Conservation (phyloP, 2,113 vertebrate genomes). For the Mastomys natalensis region DNA sequence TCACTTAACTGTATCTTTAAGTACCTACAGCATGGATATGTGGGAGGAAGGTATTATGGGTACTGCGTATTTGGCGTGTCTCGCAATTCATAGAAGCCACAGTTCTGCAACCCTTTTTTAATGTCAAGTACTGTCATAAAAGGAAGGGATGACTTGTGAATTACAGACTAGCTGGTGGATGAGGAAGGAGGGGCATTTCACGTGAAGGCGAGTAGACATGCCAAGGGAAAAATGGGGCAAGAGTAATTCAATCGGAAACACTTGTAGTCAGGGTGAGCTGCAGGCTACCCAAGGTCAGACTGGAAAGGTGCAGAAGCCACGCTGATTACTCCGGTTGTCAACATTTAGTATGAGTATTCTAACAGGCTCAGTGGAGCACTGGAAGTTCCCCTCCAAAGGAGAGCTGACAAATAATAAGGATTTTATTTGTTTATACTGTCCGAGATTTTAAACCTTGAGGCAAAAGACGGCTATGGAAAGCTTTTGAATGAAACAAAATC, state of each 20-base stretch:
- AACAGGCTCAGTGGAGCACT: background rate
- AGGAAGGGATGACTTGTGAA: background rate
- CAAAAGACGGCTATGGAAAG: background rate
- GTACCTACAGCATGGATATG: background rate
- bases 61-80: background rate
- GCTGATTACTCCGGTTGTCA: background rate
- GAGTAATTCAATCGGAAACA: background rate
- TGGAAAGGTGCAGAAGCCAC: background rate
- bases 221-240: background rate
- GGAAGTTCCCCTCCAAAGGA: background rate
- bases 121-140: background rate
- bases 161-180: background rate
- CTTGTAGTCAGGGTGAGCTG: background rate
- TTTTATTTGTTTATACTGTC: background rate
- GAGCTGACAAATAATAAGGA: background rate
- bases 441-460: background rate
- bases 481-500: constrained; percentile 29
- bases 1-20: background rate
- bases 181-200: background rate
- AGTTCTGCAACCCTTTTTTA: background rate
- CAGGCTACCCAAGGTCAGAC: background rate
- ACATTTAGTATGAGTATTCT: background rate
- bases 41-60: background rate
- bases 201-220: background rate
- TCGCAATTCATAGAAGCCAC: background rate